These are phyloP conservation scores for Cichladusa arquata DNA, from an alignment of 2,113 vertebrate species.

Conservation along the genomic window DNA sequence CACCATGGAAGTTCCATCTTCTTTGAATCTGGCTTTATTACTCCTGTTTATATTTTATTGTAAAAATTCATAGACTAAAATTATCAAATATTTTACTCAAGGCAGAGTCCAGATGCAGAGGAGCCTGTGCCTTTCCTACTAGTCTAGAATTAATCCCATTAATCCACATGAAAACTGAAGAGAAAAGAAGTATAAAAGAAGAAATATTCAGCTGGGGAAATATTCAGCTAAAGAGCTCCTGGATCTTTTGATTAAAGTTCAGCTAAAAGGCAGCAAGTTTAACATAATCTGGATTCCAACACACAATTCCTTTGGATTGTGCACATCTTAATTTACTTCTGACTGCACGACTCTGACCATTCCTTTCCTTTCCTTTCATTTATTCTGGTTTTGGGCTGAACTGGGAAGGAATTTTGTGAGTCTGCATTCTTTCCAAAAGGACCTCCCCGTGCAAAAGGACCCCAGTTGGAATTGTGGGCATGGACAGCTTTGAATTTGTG, in stretches of 20 bases:
- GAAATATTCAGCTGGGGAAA: neutral
- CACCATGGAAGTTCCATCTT: neutral
- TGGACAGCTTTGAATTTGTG: neutral
- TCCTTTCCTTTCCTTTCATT: neutral
- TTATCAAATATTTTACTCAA: neutral
- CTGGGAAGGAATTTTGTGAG: neutral
- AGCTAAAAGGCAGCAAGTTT: neutral
- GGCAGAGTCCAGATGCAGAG: neutral
- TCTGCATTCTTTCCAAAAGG: neutral
- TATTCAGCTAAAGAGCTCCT: neutral
- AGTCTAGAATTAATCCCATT: neutral
- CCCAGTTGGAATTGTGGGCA: rapidly evolving
- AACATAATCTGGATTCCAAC: neutral
- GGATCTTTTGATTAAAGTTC: neutral
- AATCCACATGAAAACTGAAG: neutral
- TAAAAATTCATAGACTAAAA: neutral
- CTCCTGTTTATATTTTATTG: neutral
- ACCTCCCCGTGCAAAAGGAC: neutral
- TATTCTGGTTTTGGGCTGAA: neutral
- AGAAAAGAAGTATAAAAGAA: neutral
- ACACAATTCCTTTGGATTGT: neutral
- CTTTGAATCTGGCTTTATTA: neutral
- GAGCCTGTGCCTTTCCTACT: neutral
- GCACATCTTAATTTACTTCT: neutral
- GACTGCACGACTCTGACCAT: neutral